Conservation (phyloP, 30 jellyfish, hydroid and myxozoan species). For the Turritopsis rubra region DNA sequence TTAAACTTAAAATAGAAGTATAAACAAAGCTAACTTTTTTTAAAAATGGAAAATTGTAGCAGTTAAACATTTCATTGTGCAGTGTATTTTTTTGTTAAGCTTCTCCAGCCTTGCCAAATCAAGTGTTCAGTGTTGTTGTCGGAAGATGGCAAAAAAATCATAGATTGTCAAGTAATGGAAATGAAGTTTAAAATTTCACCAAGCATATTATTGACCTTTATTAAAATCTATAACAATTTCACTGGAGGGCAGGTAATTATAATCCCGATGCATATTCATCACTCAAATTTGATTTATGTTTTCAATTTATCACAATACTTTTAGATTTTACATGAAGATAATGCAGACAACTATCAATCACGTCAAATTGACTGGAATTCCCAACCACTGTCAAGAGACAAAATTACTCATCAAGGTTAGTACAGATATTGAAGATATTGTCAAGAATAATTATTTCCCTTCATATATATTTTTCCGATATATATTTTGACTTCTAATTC, state of each 20-base stretch:
- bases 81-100: background rate
- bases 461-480: too few species aligned
- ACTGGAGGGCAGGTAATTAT: conserved; percentile 36
- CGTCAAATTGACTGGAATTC: conserved; percentile 13
- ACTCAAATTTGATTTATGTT: too few species aligned
- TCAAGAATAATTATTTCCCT: background rate
- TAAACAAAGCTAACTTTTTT: too few species aligned
- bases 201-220: conserved; percentile 23
- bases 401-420: background rate
- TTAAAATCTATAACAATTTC: conserved; percentile 14
- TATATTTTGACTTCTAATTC: background rate
- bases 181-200: conserved; percentile 50
- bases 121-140: background rate
- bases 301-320: too few species aligned
- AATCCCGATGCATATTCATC: too few species aligned
- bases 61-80: background rate
- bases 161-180: conserved; percentile 19
- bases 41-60: too few species aligned
- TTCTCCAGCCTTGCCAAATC: conserved; percentile 18
- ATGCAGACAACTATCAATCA: background rate
- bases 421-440: background rate
- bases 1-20: too few species aligned
- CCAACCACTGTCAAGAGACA: conserved; percentile 1
- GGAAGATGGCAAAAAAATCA: conserved; percentile 7
- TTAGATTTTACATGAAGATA: background rate